Base-by-base conservation (phyloP, 2,888 invertebrate species). In the Parnassius orleans region DNA sequence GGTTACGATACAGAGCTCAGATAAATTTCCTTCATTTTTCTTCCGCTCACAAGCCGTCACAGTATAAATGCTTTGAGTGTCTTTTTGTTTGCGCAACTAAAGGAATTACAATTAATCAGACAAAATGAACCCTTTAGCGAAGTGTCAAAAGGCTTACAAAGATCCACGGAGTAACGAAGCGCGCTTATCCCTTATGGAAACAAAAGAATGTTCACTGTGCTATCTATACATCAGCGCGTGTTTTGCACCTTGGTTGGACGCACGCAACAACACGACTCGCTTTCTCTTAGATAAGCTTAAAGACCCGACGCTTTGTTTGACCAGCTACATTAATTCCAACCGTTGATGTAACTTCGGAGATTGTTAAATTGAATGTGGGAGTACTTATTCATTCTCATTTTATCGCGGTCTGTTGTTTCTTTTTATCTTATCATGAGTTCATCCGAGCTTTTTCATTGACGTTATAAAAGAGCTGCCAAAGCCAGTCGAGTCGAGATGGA, bases 81-180 rank as follows among this genome's bases (percentile, higher is more conserved):
- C 80, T 82, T 81, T 86, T 85, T 86, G 81, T 83, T 77, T 77
- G 76, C 77, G 70, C 78, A 76, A 79, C 81, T 78, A 73, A 81
- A 84, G 78, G 83, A 86, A 88, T 89, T 87, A 85, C 84, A 76
- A 76, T 87, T 86, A 86, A 86, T 90, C 88, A 87, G 79, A 72
- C 73, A 76, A 87, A 87, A 90, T 87, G 83, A 87, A 87, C 84
- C 85, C 88, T 87, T 89, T 87, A 87, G 84, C 83, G 80, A 83
- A 86, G 87, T 83, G 86, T 89, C 87, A 87, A 86, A 88, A 87
- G 84, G 86, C 81, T 86, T 83, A 81, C 78, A 76, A 75, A 83
- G 80, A 85, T 87, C 79, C 80, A 74, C 61, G 73, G 68, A 67
- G 77, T 79, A 83, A 84, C 80, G 82, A 84, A 80, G 70, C 70